Conservation (phyloP, 1,140 invertebrate species). For the Drosophila pandora region DNA sequence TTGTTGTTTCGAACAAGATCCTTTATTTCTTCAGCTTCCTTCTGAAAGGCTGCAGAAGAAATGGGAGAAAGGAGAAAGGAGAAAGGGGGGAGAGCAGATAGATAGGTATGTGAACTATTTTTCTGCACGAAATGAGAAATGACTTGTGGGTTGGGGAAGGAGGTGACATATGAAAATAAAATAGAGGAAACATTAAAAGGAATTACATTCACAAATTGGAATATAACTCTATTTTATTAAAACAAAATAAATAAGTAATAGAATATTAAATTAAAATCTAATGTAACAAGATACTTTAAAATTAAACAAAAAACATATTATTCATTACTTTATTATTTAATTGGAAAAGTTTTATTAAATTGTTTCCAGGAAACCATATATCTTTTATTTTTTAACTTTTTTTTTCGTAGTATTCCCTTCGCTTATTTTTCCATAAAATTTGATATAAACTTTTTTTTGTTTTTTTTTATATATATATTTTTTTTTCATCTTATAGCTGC, state of each 20-base stretch:
- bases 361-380: not conserved
- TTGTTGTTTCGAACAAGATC: slow-evolving; percentile 26
- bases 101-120: slow-evolving; percentile 35
- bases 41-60: slow-evolving; percentile 29
- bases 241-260: not conserved
- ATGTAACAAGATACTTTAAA: too few relatives aligned
- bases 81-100: not conserved
- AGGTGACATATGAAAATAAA: not conserved
- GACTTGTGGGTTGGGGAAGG: slow-evolving; percentile 14
- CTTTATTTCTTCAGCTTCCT: slow-evolving; percentile 34
- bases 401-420: slow-evolving; percentile 29
- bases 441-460: slow-evolving; percentile 5
- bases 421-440: slow-evolving; percentile 19
- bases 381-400: slow-evolving; percentile 18
- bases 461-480: not conserved
- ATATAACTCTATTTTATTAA: not conserved
- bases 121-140: slow-evolving; percentile 18
- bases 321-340: not conserved
- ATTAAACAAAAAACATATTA: too few relatives aligned
- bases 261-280: too few relatives aligned
- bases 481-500: slow-evolving; percentile 21
- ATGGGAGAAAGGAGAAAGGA: not conserved
- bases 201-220: not conserved
- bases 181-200: not conserved
- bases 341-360: not conserved